phyloP scores from a whole-genome alignment of 2,797 vertebrate species.

The Sebastolobus alascanus region DNA sequence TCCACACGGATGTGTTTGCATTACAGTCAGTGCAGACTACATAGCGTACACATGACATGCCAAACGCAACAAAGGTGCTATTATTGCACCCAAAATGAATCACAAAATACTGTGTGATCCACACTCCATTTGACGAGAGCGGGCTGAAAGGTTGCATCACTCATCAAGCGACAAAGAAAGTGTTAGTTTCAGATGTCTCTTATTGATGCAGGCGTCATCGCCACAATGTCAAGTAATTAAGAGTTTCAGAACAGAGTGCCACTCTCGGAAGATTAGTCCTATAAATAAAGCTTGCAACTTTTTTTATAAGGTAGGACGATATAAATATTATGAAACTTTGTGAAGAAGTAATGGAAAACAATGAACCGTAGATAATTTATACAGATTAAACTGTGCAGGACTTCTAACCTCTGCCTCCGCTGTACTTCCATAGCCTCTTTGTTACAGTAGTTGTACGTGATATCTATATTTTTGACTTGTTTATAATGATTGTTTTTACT shows the following conservation, averaged over 20 bases:
- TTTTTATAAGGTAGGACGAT: neutral
- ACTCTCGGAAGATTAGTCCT: conserved; percentile 9
- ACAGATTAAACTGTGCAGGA: neutral
- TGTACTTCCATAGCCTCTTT: neutral
- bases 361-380: conserved; percentile 2
- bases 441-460: neutral
- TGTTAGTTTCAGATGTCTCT: neutral
- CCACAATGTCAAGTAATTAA: conserved; percentile 14
- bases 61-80: no score
- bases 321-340: conserved; percentile 16
- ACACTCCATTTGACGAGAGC: no score
- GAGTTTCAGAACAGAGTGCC: neutral
- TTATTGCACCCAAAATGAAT: no score
- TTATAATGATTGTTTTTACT: neutral
- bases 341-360: neutral
- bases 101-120: no score
- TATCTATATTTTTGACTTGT: neutral
- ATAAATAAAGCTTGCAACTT: conserved; percentile 24
- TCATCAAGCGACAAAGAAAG: neutral
- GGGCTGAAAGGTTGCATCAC: neutral
- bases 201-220: neutral
- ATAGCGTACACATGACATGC: no score
- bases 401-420: neutral
- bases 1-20: no score
- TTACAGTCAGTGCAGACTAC: no score